A percentile compares a stretch with the other conserved stretches of the same genome.
Evolutionary conservation across 2,888 invertebrate species (phyloP).

Genomic region (Tetragonula carbonaria): DNA sequence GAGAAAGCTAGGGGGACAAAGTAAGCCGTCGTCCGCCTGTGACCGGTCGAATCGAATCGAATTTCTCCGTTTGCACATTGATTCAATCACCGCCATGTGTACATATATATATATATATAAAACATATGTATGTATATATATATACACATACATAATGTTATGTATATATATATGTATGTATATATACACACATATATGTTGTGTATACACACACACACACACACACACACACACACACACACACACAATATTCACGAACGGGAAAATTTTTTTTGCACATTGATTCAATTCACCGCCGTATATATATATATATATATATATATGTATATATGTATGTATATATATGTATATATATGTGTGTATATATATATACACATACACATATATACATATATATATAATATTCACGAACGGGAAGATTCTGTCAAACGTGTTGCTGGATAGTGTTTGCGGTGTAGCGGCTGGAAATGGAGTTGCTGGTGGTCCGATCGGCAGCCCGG

Average conservation of each 20-base stretch:
- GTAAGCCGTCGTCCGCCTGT: background rate
- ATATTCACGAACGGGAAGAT: constrained; percentile 58
- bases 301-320: no score
- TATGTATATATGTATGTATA: no score
- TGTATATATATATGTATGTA: no score
- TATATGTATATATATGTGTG: no score
- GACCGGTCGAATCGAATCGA: constrained; percentile 22
- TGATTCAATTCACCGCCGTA: no score
- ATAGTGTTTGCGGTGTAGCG: constrained; percentile 27
- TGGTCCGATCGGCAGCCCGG: background rate
- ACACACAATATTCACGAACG: constrained; percentile 64
- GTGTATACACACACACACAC: background rate
- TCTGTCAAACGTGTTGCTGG: constrained; percentile 20
- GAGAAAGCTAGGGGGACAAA: background rate
- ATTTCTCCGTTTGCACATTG: constrained; percentile 27
- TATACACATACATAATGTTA: no score
- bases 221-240: no score
- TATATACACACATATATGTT: no score
- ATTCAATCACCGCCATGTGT: constrained; percentile 52
- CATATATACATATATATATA: constrained; percentile 28
- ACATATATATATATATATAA: no score
- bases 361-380: no score
- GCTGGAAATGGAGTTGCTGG: constrained; percentile 15
- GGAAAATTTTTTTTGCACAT: background rate
- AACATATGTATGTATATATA: no score